Evolutionary conservation across 2,113 vertebrate genomes (phyloP), one percentile per base, ranked within the genome.

Genomic region (Bufo bufo): DNA sequence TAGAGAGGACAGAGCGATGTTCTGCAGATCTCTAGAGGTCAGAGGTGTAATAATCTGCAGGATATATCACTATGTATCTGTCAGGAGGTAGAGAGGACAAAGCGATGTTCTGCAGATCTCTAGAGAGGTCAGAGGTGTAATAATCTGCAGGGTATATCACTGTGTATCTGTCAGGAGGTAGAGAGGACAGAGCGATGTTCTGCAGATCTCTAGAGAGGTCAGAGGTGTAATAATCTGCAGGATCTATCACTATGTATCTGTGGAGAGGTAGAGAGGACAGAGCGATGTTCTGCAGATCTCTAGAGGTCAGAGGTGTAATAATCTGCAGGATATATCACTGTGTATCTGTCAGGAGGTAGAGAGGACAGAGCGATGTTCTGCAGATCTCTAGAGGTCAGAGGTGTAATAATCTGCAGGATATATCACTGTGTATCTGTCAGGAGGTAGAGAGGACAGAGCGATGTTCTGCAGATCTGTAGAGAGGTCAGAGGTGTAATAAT

Each of bases 71-170:
- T 71, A n/a, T n/a, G 66, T 71, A 71, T 71, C 66, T 33, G 23
- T 71, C 66, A 43, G 66, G 23, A 13, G 10, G n/a, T 13, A 4
- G n/a, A 33, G 33, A 4, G 9, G 13, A 59, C 13, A 59, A 17
- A 20, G 61, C 8, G 20, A 65, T 65, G 10, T 2, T 71, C 66
- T 71, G 33, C n/a, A 71, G 66, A 3, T 11, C 56, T 59, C 56
- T 14, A 59, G 56, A n/a, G n/a, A 71, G 66, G 66, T 43, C 8
- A 43, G 11, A 11, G 33, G n/a, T 43, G 66, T 43, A 71, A 33
- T 71, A 43, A 71, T 71, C 66, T 71, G 66, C 66, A 71, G 66
- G n/a, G 43, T 71, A 43, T 65, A n/a, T n/a, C 61, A 65, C 61
- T 65, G n/a, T n/a, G 61, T 65, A 59, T 59, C 58, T 59, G 58